Conservation (phyloP, 2,888 invertebrate species). For the Metalampra italica region DNA sequence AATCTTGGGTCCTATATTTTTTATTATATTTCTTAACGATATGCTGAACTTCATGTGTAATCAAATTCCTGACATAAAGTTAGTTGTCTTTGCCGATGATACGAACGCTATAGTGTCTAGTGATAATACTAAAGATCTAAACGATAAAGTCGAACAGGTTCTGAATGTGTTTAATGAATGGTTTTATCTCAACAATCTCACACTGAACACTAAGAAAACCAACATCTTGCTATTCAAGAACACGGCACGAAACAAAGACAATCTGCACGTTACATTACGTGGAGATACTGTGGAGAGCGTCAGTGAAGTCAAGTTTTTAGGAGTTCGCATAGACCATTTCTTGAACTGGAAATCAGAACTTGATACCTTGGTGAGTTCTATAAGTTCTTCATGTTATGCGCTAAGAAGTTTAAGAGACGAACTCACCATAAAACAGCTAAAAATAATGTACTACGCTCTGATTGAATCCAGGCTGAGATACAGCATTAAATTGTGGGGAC, state of each 20-base stretch:
- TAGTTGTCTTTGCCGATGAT: background rate
- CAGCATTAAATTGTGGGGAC: constrained; percentile 8
- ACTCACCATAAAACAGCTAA: background rate
- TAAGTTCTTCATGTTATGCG: constrained; percentile 7
- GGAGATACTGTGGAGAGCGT: no score
- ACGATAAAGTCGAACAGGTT: no score
- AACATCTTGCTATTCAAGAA: no score
- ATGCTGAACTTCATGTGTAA: background rate
- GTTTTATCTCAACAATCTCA: no score
- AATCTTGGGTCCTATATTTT: background rate
- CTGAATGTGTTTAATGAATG: no score
- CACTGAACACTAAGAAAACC: no score
- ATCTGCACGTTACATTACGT: no score
- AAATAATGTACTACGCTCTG: constrained; percentile 3
- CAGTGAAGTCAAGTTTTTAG: no score
- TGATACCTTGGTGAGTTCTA: background rate
- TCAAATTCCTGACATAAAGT: background rate
- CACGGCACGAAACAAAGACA: no score
- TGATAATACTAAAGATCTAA: no score
- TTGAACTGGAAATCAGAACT: constrained; percentile 5
- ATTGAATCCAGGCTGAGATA: constrained; percentile 9
- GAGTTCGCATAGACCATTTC: background rate
- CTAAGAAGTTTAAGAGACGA: constrained; percentile 2
- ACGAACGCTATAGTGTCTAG: no score
- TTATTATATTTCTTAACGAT: constrained; percentile 1